Conservation (phyloP, 1,140 invertebrate genomes). For the Megalonaias nervosa region DNA sequence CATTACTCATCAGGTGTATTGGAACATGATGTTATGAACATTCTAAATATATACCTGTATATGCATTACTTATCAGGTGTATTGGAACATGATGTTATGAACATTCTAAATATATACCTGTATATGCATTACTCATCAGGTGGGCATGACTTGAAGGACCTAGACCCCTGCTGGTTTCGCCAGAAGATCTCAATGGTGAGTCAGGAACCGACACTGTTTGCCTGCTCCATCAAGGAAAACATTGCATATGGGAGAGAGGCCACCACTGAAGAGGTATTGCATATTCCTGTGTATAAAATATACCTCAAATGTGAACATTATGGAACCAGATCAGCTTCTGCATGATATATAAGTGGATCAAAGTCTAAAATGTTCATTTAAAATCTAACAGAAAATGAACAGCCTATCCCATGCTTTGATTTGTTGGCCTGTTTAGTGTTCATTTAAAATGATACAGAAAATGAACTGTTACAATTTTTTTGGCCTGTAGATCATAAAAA, state of each 20-base stretch:
- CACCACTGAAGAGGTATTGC: slow-evolving; percentile 77
- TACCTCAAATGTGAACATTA: background rate
- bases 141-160: slow-evolving; percentile 52
- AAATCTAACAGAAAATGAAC: too few species aligned
- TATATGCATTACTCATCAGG: slow-evolving; percentile 34
- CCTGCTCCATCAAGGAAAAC: slow-evolving; percentile 88
- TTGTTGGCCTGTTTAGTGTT: too few species aligned
- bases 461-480: too few species aligned
- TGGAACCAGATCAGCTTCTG: too few species aligned
- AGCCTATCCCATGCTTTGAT: too few species aligned
- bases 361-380: too few species aligned
- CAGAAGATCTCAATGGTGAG: slow-evolving; percentile 81
- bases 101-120: too few species aligned
- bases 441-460: too few species aligned
- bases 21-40: too few species aligned
- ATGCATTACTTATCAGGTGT: slow-evolving; percentile 41
- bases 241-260: slow-evolving; percentile 89
- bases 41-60: background rate
- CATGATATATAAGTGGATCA: too few species aligned
- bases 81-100: too few species aligned
- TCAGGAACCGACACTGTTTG: slow-evolving; percentile 92
- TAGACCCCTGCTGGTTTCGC: slow-evolving; percentile 73
- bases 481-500: too few species aligned
- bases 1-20: slow-evolving; percentile 44
- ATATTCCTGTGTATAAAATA: background rate